phyloP scores from a whole-genome alignment of 2,888 invertebrate genomes.

The Caenorhabditis panamensis region DNA sequence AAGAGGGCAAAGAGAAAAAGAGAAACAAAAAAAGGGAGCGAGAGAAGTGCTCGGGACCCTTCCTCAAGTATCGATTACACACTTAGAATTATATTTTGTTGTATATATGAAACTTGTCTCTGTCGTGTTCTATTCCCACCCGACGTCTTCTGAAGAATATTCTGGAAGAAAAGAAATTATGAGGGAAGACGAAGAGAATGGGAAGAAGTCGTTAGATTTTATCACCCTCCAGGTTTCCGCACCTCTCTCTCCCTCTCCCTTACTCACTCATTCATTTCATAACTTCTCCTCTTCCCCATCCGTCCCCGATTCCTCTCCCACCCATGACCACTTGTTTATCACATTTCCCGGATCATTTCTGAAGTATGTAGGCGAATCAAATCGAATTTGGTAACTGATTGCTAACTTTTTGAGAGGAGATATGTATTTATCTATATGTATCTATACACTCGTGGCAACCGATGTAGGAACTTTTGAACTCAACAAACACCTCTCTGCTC shows the following conservation, averaged over 20 bases:
- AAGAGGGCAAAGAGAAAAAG: background rate
- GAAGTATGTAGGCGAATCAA: background rate
- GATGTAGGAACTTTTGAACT: no score
- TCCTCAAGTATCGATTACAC: constrained; percentile 13
- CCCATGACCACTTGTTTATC: constrained; percentile 15
- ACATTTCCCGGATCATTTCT: background rate
- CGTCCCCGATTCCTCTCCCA: background rate
- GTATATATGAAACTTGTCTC: background rate
- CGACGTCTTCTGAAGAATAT: background rate
- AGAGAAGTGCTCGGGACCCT: constrained; percentile 8
- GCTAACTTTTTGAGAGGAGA: background rate
- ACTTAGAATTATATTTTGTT: background rate
- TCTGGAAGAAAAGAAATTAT: background rate
- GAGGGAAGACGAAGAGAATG: background rate
- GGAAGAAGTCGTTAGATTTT: constrained; percentile 56
- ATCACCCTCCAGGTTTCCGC: constrained; percentile 32
- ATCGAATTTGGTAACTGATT: background rate
- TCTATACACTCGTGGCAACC: no score
- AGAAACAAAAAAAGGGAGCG: background rate
- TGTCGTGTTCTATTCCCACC: background rate
- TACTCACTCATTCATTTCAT: background rate
- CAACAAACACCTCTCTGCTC: no score
- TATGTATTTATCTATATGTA: no score
- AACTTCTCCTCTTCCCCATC: constrained; percentile 6
- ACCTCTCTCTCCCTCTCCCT: constrained; percentile 2